Percentiles rank a stretch among this genome's conserved stretches.
Evolutionary conservation across 30 jellyfish, hydroid and myxozoan species (phyloP).

Genomic region (Cassiopea andromeda): DNA sequence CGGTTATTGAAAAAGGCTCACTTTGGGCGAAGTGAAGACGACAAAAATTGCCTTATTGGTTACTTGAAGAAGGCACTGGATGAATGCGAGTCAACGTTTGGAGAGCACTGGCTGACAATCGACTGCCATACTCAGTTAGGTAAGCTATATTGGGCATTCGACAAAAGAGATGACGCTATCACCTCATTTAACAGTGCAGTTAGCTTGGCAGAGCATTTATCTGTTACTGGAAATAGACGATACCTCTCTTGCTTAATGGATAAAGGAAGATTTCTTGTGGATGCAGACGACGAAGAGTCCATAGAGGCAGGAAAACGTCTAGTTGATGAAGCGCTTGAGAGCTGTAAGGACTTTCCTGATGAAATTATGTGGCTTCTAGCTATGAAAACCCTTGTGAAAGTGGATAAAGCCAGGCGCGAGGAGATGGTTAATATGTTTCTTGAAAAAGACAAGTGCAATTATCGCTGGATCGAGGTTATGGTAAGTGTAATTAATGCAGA

Average conservation of each 20-base stretch:
- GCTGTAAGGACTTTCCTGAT: not conserved
- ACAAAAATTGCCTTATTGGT: not conserved
- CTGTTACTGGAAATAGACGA: not conserved
- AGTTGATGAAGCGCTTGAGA: not conserved
- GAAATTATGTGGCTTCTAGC: not conserved
- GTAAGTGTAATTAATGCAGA: not conserved
- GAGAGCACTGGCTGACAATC: constrained; percentile 18
- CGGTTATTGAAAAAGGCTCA: not conserved
- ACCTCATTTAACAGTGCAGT: not conserved
- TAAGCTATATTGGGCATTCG: not conserved
- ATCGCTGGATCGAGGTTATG: too few species aligned
- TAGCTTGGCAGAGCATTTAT: not conserved
- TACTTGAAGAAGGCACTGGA: not conserved
- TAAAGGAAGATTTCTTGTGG: constrained; percentile 28
- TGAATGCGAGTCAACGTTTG: not conserved
- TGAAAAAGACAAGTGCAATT: too few species aligned
- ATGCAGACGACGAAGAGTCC: not conserved
- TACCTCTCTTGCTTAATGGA: not conserved
- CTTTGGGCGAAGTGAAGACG: not conserved
- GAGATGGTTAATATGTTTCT: too few species aligned
- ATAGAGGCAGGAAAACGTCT: not conserved
- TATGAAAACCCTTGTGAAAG: not conserved
- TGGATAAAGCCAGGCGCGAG: not conserved
- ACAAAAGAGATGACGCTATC: constrained; percentile 1
- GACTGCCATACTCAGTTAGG: constrained; percentile 31